These are phyloP conservation scores for Rhodinocichla rosea DNA, from an alignment of 2,113 vertebrate species.

Conservation along the genomic window DNA sequence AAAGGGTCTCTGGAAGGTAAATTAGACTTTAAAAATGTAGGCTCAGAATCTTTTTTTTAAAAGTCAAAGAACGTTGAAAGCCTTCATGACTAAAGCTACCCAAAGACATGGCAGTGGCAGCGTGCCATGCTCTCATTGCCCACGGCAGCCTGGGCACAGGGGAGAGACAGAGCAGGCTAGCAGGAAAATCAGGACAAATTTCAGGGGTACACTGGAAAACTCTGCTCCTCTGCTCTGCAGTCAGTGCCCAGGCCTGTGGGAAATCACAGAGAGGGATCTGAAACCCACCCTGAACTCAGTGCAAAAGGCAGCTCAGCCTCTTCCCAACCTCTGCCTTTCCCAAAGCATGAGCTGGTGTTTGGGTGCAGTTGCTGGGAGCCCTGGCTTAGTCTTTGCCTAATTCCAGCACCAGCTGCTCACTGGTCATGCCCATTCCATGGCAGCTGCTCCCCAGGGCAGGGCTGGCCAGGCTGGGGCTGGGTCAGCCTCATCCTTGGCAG, in stretches of 20 bases:
- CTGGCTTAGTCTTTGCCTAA: background rate
- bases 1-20: background rate
- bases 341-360: background rate
- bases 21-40: conserved; percentile 8
- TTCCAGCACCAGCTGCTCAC: background rate
- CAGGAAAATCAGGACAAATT: conserved; percentile 15
- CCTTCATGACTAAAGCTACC: conserved; percentile 3
- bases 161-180: background rate
- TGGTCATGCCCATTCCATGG: background rate
- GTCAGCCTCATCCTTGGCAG: background rate
- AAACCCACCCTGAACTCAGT: background rate
- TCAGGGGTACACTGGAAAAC: background rate
- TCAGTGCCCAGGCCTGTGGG: background rate
- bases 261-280: background rate
- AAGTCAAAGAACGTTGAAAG: background rate
- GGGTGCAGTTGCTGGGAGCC: background rate
- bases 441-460: background rate
- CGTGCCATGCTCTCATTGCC: background rate
- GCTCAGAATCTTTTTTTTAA: background rate
- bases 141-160: background rate
- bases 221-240: background rate
- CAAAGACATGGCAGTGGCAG: conserved; percentile 31
- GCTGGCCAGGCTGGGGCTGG: background rate
- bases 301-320: background rate
- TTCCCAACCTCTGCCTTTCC: background rate